These are phyloP conservation scores for Brachionus sp. DNA, from an alignment of 1,140 invertebrate genomes.

Conservation along the genomic window DNA sequence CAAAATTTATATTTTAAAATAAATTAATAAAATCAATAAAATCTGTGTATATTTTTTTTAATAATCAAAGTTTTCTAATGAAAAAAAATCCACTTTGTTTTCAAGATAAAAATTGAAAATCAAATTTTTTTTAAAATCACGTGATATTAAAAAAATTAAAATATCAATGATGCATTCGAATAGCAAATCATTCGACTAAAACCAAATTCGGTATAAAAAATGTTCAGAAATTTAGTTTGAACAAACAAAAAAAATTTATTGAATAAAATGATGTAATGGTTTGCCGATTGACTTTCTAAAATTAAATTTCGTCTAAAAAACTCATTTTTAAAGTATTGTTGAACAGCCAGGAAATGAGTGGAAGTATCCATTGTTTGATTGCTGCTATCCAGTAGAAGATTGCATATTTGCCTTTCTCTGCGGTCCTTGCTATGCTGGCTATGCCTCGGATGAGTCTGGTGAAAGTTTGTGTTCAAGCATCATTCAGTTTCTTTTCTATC, in stretches of 20 bases:
- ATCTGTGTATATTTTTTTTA: too few relatives aligned
- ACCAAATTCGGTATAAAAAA: background rate
- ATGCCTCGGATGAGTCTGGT: background rate
- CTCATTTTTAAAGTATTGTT: background rate
- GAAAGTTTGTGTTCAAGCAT: background rate
- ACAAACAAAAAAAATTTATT: background rate
- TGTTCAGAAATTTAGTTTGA: background rate
- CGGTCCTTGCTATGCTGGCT: background rate
- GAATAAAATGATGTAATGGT: conserved; percentile 1
- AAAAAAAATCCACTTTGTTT: too few relatives aligned
- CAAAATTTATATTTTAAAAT: too few relatives aligned
- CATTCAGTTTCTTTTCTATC: background rate
- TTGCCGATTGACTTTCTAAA: background rate
- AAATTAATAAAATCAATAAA: too few relatives aligned
- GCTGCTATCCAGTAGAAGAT: background rate
- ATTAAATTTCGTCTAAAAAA: background rate
- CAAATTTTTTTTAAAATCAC: background rate
- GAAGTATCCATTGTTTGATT: background rate
- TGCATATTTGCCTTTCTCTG: background rate
- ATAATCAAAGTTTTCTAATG: too few relatives aligned
- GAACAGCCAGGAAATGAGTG: conserved; percentile 17
- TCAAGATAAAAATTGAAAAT: too few relatives aligned
- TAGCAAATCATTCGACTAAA: background rate
- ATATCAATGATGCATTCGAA: background rate
- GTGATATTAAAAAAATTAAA: background rate